phyloP scores from a whole-genome alignment of 2,113 vertebrate species.

The Myxocyprinus asiaticus region DNA sequence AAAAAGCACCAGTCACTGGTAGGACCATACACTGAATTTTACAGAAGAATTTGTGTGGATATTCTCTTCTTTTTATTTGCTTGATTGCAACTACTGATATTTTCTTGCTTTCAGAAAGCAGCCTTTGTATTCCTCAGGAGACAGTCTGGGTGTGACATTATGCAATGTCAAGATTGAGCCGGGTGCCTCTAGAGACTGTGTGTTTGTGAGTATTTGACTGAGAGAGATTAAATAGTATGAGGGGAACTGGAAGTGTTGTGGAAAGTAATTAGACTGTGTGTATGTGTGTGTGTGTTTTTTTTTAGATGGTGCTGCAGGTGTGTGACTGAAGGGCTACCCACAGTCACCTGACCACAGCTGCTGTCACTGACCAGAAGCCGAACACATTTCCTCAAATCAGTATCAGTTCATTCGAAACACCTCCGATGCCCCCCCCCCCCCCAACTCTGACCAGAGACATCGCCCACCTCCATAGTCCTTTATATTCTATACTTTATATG shows the following conservation, averaged over 20 bases:
- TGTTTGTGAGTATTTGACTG: conserved; percentile 24
- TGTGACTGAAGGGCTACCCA: conserved; percentile 66
- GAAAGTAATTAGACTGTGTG: conserved; percentile 26
- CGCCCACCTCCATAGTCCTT: too few relatives aligned
- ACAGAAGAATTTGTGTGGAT: too few relatives aligned
- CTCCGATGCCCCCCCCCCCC: conserved; percentile 47
- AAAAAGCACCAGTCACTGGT: not conserved
- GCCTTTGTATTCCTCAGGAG: conserved; percentile 9
- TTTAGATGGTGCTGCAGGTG: conserved; percentile 66
- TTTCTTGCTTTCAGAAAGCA: not conserved
- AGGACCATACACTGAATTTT: too few relatives aligned
- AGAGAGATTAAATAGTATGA: conserved; percentile 33
- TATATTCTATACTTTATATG: too few relatives aligned
- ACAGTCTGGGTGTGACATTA: conserved; percentile 39
- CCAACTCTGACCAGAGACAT: not conserved
- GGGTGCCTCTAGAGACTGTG: not conserved
- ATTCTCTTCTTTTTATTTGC: too few relatives aligned
- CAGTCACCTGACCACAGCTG: conserved; percentile 68
- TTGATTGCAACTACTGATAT: not conserved
- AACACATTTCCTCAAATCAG: conserved; percentile 76
- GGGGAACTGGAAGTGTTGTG: conserved; percentile 54
- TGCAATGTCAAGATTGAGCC: conserved; percentile 23
- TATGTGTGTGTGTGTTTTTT: conserved; percentile 35
- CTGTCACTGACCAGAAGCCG: conserved; percentile 57
- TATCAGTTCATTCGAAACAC: conserved; percentile 74